A percentile compares a stretch with the other conserved stretches of the same genome.
Conservation (phyloP, 2,113 vertebrate species). For the Rhodinocichla rosea region DNA sequence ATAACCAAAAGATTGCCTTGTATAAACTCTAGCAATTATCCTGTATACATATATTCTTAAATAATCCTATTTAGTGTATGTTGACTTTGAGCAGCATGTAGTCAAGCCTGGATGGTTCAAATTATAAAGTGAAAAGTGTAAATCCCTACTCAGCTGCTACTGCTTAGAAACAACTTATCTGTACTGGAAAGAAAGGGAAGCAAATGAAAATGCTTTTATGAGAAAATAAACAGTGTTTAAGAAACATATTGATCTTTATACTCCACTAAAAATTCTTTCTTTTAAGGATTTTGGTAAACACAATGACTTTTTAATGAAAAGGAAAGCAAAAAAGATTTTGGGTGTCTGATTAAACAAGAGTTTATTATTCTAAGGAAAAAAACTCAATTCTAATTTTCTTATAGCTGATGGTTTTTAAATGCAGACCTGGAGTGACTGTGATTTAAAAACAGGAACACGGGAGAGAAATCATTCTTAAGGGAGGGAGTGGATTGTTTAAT, state of each 20-base stretch:
- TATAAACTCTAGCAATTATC: conserved; percentile 36
- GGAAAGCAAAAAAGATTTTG: background rate
- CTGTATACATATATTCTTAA: background rate
- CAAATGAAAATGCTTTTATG: conserved; percentile 25
- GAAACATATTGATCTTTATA: background rate
- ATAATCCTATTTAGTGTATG: background rate
- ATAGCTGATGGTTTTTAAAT: background rate
- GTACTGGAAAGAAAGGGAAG: background rate
- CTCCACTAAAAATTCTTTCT: background rate
- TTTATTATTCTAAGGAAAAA: background rate
- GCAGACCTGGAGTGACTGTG: background rate
- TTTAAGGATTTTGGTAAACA: background rate
- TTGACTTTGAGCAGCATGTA: background rate
- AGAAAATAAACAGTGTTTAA: background rate
- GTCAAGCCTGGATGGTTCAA: conserved; percentile 20
- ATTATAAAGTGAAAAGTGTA: conserved; percentile 28
- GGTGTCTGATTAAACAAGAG: background rate
- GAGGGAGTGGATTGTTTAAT: background rate
- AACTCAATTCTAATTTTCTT: background rate
- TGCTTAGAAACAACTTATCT: conserved; percentile 9
- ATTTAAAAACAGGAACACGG: background rate
- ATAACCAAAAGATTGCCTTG: background rate
- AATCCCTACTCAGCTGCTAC: conserved; percentile 25
- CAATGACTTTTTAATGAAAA: background rate
- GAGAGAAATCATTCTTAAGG: background rate